phyloP scores from a whole-genome alignment of 1,140 invertebrate species.

The Tetragonula clypearis region DNA sequence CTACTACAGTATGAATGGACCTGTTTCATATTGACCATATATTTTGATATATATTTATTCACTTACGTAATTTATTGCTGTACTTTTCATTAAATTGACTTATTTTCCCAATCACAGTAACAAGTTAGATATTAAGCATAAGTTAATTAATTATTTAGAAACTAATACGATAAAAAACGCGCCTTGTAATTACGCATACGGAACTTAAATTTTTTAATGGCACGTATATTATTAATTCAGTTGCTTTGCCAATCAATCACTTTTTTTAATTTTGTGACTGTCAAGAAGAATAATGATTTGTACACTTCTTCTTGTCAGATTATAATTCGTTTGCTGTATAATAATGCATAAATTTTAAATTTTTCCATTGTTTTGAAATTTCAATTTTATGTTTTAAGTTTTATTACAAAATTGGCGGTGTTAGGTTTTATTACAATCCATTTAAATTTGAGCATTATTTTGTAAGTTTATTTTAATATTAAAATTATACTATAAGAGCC shows the following conservation, averaged over 20 bases:
- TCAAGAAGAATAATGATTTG: conserved; percentile 43
- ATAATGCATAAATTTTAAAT: conserved; percentile 51
- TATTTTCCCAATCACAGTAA: conserved; percentile 59
- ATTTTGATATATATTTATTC: conserved; percentile 80
- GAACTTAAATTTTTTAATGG: conserved; percentile 65
- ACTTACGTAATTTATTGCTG: conserved; percentile 79
- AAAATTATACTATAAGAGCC: conserved; percentile 75
- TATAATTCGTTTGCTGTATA: conserved; percentile 54
- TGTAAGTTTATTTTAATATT: conserved; percentile 80
- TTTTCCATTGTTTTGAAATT: conserved; percentile 52
- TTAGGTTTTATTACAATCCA: conserved; percentile 55
- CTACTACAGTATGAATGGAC: conserved; percentile 65
- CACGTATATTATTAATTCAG: conserved; percentile 61
- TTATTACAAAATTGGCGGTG: conserved; percentile 64
- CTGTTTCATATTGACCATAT: conserved; percentile 77
- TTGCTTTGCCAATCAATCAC: conserved; percentile 46
- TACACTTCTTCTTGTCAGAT: conserved; percentile 68
- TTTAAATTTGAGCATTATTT: conserved; percentile 73
- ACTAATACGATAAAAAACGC: conserved; percentile 52
- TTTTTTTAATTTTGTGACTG: conserved; percentile 19
- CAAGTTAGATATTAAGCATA: conserved; percentile 60
- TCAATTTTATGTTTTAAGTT: conserved; percentile 55
- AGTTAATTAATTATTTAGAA: conserved; percentile 63
- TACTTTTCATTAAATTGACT: conserved; percentile 71
- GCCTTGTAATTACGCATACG: conserved; percentile 70